Conservation (phyloP, 2,797 vertebrate genomes). For the Okamejei kenojei region DNA sequence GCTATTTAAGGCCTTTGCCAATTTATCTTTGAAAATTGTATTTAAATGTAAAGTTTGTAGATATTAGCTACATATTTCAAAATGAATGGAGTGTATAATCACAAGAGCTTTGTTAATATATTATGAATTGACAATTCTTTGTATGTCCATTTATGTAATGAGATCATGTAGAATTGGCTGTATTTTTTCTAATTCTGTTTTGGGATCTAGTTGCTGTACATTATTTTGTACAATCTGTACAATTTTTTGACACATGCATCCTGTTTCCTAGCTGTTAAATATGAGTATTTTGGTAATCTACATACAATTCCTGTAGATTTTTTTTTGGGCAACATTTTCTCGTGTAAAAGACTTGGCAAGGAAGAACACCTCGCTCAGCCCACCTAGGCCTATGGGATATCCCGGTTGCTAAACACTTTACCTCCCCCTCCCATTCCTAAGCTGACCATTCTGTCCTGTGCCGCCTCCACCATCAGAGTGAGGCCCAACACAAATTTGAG, state of each 20-base stretch:
- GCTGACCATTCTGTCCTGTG: no score
- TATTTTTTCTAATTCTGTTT: neutral
- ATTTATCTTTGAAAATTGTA: neutral
- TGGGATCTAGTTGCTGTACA: neutral
- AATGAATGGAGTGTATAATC: neutral
- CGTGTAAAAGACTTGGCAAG: neutral
- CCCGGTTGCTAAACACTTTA: no score
- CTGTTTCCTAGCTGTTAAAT: neutral
- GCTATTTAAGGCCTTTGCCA: neutral
- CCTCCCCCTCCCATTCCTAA: no score
- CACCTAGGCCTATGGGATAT: no score
- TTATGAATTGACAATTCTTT: neutral
- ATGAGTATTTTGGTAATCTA: neutral
- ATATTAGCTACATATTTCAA: neutral
- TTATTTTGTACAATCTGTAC: neutral
- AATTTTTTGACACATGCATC: neutral
- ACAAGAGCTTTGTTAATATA: neutral
- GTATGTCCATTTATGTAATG: no score
- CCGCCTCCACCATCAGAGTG: no score
- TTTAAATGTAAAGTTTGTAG: neutral
- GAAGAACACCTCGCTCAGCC: no score
- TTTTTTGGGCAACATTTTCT: neutral
- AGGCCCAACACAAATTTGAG: no score
- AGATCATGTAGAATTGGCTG: no score
- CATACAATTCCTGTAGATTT: neutral